A percentile compares a stretch with the other conserved stretches of the same genome.
These are phyloP conservation scores for Halcyon chelicuti DNA, from an alignment of 2,797 vertebrate genomes.

Conservation along the genomic window DNA sequence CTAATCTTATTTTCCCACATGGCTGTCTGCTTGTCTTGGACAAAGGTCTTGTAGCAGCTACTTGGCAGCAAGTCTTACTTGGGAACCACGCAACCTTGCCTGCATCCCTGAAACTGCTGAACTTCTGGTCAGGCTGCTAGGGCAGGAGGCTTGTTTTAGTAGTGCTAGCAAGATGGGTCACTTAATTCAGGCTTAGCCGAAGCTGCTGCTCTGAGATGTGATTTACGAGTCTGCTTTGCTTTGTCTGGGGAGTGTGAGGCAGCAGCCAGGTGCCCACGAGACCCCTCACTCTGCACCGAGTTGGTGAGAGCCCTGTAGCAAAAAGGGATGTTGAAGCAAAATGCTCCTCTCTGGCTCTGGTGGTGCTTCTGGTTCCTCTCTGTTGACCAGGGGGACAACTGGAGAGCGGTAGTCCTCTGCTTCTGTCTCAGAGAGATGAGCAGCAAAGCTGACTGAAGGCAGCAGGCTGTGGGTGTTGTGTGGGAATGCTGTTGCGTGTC, in stretches of 20 bases:
- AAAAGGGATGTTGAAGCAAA: background rate
- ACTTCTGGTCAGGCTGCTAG: background rate
- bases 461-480: background rate
- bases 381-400: rapidly evolving
- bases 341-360: background rate
- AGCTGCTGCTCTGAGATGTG: background rate
- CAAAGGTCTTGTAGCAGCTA: background rate
- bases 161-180: background rate
- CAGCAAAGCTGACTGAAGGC: background rate
- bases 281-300: rapidly evolving
- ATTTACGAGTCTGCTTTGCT: rapidly evolving
- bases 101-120: background rate
- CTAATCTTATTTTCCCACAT: conserved; percentile 53
- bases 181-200: background rate
- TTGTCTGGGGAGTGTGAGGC: rapidly evolving
- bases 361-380: background rate
- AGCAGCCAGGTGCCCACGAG: rapidly evolving
- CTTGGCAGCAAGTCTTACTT: background rate
- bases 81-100: background rate
- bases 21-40: background rate
- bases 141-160: background rate
- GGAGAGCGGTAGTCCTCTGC: background rate
- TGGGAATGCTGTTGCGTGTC: background rate
- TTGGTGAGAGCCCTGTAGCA: background rate
- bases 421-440: background rate